These are phyloP conservation scores for Heterochromis multidens DNA, from an alignment of 2,113 vertebrate genomes.

Conservation along the genomic window DNA sequence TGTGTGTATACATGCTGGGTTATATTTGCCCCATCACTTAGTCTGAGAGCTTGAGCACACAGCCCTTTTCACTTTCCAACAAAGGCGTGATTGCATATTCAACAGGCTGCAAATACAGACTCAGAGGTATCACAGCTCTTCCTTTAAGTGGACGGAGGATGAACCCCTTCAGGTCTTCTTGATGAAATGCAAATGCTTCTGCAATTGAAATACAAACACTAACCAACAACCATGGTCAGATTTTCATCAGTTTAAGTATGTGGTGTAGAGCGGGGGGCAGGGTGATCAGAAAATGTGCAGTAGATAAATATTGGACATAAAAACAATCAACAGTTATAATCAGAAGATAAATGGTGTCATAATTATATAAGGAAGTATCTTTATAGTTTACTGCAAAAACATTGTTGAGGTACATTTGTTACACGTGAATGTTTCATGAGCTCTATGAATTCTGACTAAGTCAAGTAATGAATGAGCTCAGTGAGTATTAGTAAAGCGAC, in stretches of 20 bases:
- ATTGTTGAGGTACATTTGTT: not conserved
- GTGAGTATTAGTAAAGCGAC: not conserved
- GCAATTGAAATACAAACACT: not conserved
- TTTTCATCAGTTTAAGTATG: not conserved
- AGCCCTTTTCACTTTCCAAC: slow-evolving; percentile 43
- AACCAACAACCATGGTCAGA: not conserved
- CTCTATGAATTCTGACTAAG: not conserved
- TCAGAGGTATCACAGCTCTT: slow-evolving; percentile 10
- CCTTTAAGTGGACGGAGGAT: not conserved
- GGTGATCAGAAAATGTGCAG: not conserved
- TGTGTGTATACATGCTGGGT: slow-evolving; percentile 15
- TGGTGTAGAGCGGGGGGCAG: not conserved
- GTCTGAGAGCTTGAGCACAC: slow-evolving; percentile 56
- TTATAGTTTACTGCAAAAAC: not conserved
- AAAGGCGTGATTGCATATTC: slow-evolving; percentile 53
- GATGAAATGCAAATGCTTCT: not conserved
- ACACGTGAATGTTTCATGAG: not conserved
- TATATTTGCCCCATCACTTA: slow-evolving; percentile 44
- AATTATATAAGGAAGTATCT: not conserved
- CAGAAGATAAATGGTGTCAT: not conserved
- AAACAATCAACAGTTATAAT: not conserved
- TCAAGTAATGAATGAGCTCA: not conserved
- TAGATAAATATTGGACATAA: not conserved
- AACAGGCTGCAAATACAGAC: slow-evolving; percentile 45
- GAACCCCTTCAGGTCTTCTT: not conserved